phyloP scores from a whole-genome alignment of 2,797 vertebrate species.

The Pipistrellus kuhlii region DNA sequence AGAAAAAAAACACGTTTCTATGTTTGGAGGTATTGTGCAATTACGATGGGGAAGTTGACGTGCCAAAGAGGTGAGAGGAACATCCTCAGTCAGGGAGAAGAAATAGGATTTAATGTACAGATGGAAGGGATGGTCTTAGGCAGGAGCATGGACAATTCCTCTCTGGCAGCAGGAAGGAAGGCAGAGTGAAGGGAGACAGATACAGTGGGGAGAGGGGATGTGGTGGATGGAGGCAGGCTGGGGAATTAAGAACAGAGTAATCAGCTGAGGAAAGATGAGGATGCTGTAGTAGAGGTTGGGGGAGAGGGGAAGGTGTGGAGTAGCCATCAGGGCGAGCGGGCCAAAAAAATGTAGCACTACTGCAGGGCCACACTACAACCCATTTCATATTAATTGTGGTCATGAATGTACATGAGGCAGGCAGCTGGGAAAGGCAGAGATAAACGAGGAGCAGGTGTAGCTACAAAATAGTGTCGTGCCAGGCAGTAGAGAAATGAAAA shows the following conservation, averaged over 20 bases:
- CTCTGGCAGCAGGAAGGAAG: background rate
- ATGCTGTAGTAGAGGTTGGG: background rate
- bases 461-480: background rate
- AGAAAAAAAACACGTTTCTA: background rate
- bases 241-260: background rate
- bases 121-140: no score
- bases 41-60: background rate
- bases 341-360: background rate
- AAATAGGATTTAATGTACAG: background rate
- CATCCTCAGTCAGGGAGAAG: background rate
- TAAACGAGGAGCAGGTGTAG: background rate
- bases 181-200: no score
- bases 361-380: background rate
- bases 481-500: background rate
- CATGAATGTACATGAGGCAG: background rate
- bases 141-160: background rate
- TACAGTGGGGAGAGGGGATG: no score
- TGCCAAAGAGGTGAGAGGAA: background rate
- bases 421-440: background rate
- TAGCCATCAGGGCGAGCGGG: no score
- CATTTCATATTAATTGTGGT: background rate
- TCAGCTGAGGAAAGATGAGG: background rate
- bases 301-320: background rate
- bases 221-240: background rate
- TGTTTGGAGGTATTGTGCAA: background rate